Evolutionary conservation across 2,888 invertebrate genomes (phyloP), one percentile per base, ranked within the genome.

Genomic region (Odontocerum albicorne): DNA sequence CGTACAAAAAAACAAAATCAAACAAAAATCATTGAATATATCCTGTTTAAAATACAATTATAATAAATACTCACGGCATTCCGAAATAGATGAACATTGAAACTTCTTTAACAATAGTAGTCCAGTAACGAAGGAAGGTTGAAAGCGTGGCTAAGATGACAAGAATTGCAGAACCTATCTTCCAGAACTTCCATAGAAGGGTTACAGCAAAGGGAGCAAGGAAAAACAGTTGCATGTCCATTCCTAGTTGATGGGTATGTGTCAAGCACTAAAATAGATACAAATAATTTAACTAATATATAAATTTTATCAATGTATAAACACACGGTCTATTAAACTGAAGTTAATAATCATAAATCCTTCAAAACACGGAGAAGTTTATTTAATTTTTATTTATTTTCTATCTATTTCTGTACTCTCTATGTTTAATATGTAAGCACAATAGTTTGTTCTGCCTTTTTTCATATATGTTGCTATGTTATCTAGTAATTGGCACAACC

Each of bases 161-260:
- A 12, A 77, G 65, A 16, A 76, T 65, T 3, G 68, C 60, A 64
- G 74, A 67, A 46, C 77, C 79, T n/a, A 73, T 49, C 16, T 63
- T 67, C 38, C 65, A 68, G 63, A 62, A 70, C 61, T 71, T 72
- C 74, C 78, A 77, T n/a, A 81, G 66, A 7, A 79, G 32, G 51
- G 73, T 66, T 69, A 80, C 74, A 22, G 80, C 68, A 0, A 77
- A 72, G 0, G 80, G 64, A 0, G 80, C 77, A 0, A 75, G 71
- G 3, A 79, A 67, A 68, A 78, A 81, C 15, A 81, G 66, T 62
- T 82, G 82, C 77, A 81, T 80, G 62, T 81, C 82, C 65, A 81
- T 77, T 8, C 79, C 81, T 54, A 82, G 71, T 63, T 81, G 81
- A 59, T 81, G 81, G 0, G 81, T 82, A 65, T 81, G 80, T 4